Percentiles rank a stretch among this genome's conserved stretches.
These are phyloP conservation scores for Pomatostomus ruficeps DNA, from an alignment of 2,113 vertebrate species.

Conservation along the genomic window DNA sequence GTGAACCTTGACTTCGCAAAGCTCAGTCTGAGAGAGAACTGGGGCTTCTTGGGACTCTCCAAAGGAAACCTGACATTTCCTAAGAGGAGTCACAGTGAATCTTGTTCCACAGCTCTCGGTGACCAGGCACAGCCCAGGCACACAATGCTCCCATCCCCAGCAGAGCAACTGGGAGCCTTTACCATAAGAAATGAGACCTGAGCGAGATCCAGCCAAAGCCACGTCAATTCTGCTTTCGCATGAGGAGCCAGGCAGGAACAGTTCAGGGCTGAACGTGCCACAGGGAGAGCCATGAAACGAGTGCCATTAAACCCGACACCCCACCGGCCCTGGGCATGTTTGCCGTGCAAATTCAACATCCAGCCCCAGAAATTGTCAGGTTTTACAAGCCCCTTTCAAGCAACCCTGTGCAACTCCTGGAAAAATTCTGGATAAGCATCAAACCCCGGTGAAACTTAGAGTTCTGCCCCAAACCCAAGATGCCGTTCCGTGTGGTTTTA, in stretches of 20 bases:
- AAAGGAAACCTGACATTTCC: not conserved
- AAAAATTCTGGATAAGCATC: not conserved
- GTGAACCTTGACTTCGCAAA: not conserved
- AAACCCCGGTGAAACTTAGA: not conserved
- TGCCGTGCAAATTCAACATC: constrained; percentile 2
- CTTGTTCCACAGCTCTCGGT: not conserved
- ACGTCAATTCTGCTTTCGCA: not conserved
- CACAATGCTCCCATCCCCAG: not conserved
- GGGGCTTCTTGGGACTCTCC: not conserved
- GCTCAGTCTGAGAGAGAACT: not conserved
- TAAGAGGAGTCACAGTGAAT: not conserved
- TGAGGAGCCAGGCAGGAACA: not conserved
- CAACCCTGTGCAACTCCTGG: not conserved
- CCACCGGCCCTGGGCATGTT: not conserved
- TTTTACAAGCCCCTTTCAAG: constrained; percentile 22
- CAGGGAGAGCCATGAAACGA: not conserved
- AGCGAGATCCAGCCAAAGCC: not conserved
- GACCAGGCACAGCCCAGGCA: not conserved
- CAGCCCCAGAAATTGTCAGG: not conserved
- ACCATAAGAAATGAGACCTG: not conserved
- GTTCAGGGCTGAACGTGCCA: not conserved
- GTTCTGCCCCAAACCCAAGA: not conserved
- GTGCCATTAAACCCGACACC: not conserved
- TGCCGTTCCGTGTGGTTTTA: not conserved
- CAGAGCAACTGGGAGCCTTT: not conserved